A percentile compares a stretch with the other conserved stretches of the same genome.
These are phyloP conservation scores for Lathamus discolor DNA, from an alignment of 2,113 vertebrate species.

Conservation along the genomic window DNA sequence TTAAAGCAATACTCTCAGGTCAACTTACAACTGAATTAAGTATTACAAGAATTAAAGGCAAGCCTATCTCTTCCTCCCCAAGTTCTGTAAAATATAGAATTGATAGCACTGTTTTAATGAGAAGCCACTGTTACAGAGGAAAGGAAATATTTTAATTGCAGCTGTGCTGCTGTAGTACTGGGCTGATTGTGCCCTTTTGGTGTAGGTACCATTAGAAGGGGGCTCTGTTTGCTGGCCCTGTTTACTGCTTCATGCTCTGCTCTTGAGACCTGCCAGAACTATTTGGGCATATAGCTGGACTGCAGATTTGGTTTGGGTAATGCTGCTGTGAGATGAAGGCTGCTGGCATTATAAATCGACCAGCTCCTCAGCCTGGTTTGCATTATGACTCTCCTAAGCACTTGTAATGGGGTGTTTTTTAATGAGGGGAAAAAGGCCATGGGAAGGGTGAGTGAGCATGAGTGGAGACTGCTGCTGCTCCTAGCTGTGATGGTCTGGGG, in stretches of 20 bases:
- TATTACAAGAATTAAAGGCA: not conserved
- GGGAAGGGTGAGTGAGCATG: accelerated
- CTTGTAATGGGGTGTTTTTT: not conserved
- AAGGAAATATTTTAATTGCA: not conserved
- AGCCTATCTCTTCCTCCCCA: not conserved
- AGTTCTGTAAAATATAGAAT: not conserved
- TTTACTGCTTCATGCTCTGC: not conserved
- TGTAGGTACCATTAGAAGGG: not conserved
- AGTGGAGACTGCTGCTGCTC: accelerated
- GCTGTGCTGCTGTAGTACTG: not conserved
- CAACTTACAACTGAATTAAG: not conserved
- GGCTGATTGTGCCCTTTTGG: accelerated
- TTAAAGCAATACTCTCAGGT: not conserved
- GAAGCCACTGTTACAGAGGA: not conserved
- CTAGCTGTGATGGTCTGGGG: not conserved
- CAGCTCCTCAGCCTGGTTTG: not conserved
- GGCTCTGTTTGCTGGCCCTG: not conserved
- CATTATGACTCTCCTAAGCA: not conserved
- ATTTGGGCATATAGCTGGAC: not conserved
- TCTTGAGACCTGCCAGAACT: not conserved
- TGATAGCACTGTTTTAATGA: not conserved
- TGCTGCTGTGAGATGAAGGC: not conserved
- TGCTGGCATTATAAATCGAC: not conserved
- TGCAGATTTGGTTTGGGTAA: not conserved
- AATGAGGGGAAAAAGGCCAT: accelerated